Evolutionary conservation across 2,113 vertebrate genomes (phyloP), one percentile per base, ranked within the genome.

Genomic region (Sceloporus tristichus): DNA sequence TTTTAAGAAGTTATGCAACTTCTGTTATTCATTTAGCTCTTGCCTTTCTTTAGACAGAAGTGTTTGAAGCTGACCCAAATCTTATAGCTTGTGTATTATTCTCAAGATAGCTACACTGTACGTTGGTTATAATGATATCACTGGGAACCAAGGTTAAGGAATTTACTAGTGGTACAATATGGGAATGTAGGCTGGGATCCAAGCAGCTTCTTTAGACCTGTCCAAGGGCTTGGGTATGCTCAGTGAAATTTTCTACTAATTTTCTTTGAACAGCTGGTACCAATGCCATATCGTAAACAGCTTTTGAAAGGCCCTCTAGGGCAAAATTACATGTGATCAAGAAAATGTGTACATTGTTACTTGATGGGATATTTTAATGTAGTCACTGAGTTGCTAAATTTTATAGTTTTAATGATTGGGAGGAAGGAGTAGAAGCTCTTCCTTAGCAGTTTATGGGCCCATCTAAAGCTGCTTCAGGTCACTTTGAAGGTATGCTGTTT

Each of bases 21-120:
- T 87, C 90, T 94, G 88, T 59, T 94, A 91, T 42, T 95, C 89
- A 88, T 93, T 94, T 90, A 87, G 3, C 85, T 86, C 68, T 68
- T 48, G 10, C 65, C 82, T 79, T 91, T 59, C 82, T 88, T 87
- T 68, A 73, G 84, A 0, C 4, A 79, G 40, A 42, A 79, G 25
- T 9, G 0, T 5, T 11, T 84, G 89, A 94, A 93, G 21, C n/a
- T 23, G 56, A 91, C 80, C 3, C 59, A 91, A 66, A 88, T 48
- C 86, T 92, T 90, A 85, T 19, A 75, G n/a, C 38, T 89, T 91
- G 86, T 48, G 4, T 5, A 68, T 62, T 91, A 62, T 62, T 62
- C 86, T 66, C 74, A 78, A 59, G 79, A n/a, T 42, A 66, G 71
- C 74, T 89, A 79, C 38, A 79, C 34, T 84, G 21, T 86, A 90